phyloP scores from a whole-genome alignment of 1,140 invertebrate species.

The Sipha flava region DNA sequence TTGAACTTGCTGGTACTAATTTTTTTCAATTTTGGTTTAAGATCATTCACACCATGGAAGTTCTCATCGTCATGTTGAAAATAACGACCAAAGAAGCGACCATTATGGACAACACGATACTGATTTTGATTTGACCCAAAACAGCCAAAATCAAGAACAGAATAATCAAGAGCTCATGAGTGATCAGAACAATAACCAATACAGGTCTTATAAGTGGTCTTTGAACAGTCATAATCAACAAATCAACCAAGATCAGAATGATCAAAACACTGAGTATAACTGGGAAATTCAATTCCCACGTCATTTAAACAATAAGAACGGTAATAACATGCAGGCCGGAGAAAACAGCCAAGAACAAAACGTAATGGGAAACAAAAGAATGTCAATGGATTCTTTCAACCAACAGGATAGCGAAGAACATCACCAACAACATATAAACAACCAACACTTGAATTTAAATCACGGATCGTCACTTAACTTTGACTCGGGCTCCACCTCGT shows the following conservation, averaged over 20 bases:
- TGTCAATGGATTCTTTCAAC: not conserved
- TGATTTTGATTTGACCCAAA: too few relatives aligned
- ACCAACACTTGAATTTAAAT: not conserved
- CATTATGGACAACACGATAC: not conserved
- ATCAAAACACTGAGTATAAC: not conserved
- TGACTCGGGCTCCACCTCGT: not conserved
- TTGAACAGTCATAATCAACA: not conserved
- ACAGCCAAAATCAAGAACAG: not conserved
- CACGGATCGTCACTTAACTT: not conserved
- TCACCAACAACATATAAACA: not conserved
- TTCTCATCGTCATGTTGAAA: not conserved
- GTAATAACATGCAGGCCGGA: not conserved
- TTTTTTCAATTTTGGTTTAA: not conserved
- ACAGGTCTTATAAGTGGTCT: not conserved
- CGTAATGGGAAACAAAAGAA: not conserved
- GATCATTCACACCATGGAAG: not conserved
- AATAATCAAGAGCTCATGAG: not conserved
- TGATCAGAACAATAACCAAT: not conserved
- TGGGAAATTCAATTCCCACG: not conserved
- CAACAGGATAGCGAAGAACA: not conserved
- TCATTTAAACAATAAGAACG: not conserved
- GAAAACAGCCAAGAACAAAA: not conserved
- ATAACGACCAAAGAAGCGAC: not conserved
- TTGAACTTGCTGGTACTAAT: too few relatives aligned
- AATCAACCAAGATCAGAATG: not conserved